Evolutionary conservation across 2,888 invertebrate genomes (phyloP), one percentile per base, ranked within the genome.

Genomic region (Trissoscelio sp.): DNA sequence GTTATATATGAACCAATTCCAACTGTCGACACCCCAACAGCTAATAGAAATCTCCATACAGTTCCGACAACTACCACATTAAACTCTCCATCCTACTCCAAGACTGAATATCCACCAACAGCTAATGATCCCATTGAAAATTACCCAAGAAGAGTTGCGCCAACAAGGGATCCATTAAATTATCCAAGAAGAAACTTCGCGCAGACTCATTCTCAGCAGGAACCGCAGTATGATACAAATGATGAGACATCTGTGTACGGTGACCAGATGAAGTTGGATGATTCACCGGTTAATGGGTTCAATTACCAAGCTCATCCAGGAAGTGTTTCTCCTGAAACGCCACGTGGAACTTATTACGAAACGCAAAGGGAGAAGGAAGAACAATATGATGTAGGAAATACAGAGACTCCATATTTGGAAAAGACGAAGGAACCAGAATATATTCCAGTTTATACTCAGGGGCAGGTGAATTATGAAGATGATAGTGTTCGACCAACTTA

Each of bases 251-350:
- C 73, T 11, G 69, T 28, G 20, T 70, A 77, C 24, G 77, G 81
- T 55, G 22, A n/a, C 3, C 84, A 81, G 28, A 51, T 69, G 4
- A 80, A 80, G 11, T 44, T 89, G 0, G 87, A 88, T 6, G 84
- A 84, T 2, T 78, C 83, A 2, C 89, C 89, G 0, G 83, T 89
- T 1, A 88, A 89, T 55, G 90, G 89, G 46, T 91, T 89, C 72
- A 89, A 90, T 77, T 90, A 89, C 74, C 87, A 86, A 42, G 80
- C 83, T 2, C 86, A 87, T 9, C 73, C 77, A 31, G 70, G 73
- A 14, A 85, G 85, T n/a, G 58, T 72, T 16, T 22, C 51, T 12
- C 57, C 83, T 9, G 80, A 74, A 0, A 75, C 83, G 4, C 82
- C 86, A 2, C 81, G 83, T 42, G 88, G 86, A 75, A 14, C 84